Evolutionary conservation across 2,113 vertebrate genomes (phyloP).

Genomic region (Dinomys branickii): DNA sequence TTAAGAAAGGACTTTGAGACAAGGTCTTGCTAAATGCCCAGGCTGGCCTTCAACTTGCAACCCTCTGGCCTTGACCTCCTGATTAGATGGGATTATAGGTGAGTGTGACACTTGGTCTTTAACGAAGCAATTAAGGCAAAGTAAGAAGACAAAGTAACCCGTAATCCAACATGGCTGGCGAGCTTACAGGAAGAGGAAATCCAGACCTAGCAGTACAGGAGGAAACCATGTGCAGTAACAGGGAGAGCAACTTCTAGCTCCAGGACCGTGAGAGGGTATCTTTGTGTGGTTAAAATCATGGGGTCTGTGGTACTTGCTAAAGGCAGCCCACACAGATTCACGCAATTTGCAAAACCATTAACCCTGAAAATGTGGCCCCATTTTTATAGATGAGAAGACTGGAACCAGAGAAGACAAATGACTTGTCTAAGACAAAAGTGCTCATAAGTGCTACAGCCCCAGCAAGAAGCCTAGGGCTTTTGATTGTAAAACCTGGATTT

Average conservation of each 20-base stretch:
- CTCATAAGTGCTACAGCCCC: neutral
- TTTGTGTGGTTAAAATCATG: neutral
- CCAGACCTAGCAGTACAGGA: neutral
- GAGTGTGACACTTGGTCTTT: neutral
- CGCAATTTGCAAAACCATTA: neutral
- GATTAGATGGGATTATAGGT: neutral
- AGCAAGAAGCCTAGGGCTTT: neutral
- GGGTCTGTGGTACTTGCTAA: neutral
- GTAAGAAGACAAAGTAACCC: neutral
- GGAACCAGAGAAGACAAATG: neutral
- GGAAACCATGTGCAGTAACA: neutral
- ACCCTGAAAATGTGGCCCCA: neutral
- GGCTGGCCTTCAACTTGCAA: neutral
- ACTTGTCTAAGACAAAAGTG: neutral
- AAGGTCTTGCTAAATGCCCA: neutral
- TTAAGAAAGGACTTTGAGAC: neutral
- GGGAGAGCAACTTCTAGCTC: neutral
- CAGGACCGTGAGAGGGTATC: fast-evolving
- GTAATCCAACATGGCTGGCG: neutral
- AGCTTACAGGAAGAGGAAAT: neutral
- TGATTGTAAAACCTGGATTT: neutral
- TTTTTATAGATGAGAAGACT: neutral
- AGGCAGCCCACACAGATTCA: too few species aligned
- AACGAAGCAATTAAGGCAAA: neutral
- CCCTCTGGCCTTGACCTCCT: neutral